These are phyloP conservation scores for Gavialis gangeticus DNA, from an alignment of 2,113 vertebrate species.

Conservation along the genomic window DNA sequence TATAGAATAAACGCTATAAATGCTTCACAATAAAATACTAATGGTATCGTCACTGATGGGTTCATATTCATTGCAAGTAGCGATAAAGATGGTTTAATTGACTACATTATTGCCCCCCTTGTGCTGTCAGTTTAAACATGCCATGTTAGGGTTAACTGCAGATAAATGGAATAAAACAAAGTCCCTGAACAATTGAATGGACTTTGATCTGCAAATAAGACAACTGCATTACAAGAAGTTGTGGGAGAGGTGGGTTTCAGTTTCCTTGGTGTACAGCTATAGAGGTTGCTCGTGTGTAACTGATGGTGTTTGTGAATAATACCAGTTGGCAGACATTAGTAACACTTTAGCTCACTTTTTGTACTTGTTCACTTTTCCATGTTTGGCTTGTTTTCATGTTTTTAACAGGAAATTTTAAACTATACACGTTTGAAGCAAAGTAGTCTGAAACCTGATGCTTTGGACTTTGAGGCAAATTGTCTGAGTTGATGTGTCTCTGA, in stretches of 20 bases:
- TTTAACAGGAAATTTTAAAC: slow-evolving; percentile 78
- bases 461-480: slow-evolving; percentile 71
- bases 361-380: slow-evolving; percentile 79
- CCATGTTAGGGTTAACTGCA: slow-evolving; percentile 75
- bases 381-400: slow-evolving; percentile 81
- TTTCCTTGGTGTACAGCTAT: slow-evolving; percentile 51
- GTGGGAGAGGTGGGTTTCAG: slow-evolving; percentile 54
- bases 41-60: slow-evolving; percentile 78
- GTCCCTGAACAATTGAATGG: slow-evolving; percentile 46
- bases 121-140: slow-evolving; percentile 38
- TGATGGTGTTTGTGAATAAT: slow-evolving; percentile 79
- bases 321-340: slow-evolving; percentile 83
- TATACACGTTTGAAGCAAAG: slow-evolving; percentile 60
- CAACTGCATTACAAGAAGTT: slow-evolving; percentile 40
- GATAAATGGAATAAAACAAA: slow-evolving; percentile 53
- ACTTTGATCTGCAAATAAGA: slow-evolving; percentile 72
- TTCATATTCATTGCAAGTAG: slow-evolving; percentile 74
- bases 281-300: slow-evolving; percentile 69
- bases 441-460: slow-evolving; percentile 76
- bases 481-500: slow-evolving; percentile 73
- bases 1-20: slow-evolving; percentile 78
- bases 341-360: slow-evolving; percentile 82
- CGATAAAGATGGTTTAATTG: slow-evolving; percentile 73
- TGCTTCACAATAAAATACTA: slow-evolving; percentile 75
- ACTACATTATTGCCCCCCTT: slow-evolving; percentile 65